A percentile compares a stretch with the other conserved stretches of the same genome.
Conservation (phyloP, 2,113 vertebrate genomes). For the Paralichthys olivaceus region DNA sequence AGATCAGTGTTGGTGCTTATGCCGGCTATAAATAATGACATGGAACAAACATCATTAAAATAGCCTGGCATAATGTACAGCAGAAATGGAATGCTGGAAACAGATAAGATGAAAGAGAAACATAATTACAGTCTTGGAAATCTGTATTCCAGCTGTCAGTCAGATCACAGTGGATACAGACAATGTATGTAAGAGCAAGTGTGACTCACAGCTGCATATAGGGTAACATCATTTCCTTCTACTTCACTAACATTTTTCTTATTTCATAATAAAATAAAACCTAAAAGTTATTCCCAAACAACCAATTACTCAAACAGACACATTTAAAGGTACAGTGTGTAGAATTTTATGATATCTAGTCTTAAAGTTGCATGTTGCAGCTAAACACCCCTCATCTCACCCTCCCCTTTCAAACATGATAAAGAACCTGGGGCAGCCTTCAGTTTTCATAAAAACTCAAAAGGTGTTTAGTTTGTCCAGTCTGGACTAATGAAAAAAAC, state of each 20-base stretch:
- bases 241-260: neutral
- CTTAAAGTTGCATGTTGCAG: no score
- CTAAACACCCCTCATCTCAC: no score
- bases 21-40: conserved; percentile 39
- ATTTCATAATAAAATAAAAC: neutral
- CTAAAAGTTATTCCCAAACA: no score
- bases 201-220: neutral
- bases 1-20: conserved; percentile 35
- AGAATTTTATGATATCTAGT: no score
- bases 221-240: neutral
- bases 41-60: conserved; percentile 22
- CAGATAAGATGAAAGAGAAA: conserved; percentile 33
- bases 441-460: no score
- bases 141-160: conserved; percentile 21
- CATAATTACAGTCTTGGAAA: conserved; percentile 11
- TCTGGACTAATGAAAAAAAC: no score
- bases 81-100: conserved; percentile 16
- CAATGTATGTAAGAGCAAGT: conserved; percentile 27
- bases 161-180: conserved; percentile 3
- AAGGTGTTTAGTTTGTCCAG: no score
- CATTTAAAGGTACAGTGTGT: neutral
- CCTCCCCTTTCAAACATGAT: no score
- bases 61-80: conserved; percentile 17
- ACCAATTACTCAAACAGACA: no score
- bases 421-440: no score